These are phyloP conservation scores for Lepidothrix coronata DNA, from an alignment of 2,113 vertebrate genomes.

Conservation along the genomic window DNA sequence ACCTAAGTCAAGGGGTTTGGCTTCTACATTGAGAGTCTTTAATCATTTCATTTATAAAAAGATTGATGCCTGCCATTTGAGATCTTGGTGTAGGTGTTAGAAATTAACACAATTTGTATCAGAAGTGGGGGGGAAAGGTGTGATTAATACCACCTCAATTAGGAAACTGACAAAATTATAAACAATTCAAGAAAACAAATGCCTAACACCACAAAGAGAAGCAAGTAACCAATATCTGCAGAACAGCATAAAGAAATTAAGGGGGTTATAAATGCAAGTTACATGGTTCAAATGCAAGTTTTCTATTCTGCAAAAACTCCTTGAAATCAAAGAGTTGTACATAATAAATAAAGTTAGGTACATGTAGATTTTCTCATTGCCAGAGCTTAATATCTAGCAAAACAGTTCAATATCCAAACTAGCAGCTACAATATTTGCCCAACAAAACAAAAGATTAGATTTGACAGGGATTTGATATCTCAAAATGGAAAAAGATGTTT, in stretches of 20 bases:
- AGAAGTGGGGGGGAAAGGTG: background rate
- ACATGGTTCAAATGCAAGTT: background rate
- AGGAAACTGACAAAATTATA: background rate
- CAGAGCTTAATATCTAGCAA: background rate
- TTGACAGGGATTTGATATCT: background rate
- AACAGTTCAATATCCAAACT: background rate
- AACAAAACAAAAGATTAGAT: background rate
- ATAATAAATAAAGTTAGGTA: background rate
- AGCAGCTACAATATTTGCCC: background rate
- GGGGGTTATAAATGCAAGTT: background rate
- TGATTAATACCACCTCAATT: background rate
- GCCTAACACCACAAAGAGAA: background rate
- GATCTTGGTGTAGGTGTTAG: background rate
- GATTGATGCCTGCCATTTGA: background rate
- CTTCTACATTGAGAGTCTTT: background rate
- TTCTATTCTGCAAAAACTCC: background rate
- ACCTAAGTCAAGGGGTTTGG: slow-evolving; percentile 32
- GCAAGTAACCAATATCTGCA: background rate
- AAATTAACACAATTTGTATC: slow-evolving; percentile 22
- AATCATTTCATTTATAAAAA: background rate
- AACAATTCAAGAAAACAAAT: background rate
- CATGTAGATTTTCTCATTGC: background rate
- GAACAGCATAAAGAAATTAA: background rate
- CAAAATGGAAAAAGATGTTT: background rate
- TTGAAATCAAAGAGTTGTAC: background rate